Conservation (phyloP, 1,140 invertebrate genomes). For the Mylabris phalerata region DNA sequence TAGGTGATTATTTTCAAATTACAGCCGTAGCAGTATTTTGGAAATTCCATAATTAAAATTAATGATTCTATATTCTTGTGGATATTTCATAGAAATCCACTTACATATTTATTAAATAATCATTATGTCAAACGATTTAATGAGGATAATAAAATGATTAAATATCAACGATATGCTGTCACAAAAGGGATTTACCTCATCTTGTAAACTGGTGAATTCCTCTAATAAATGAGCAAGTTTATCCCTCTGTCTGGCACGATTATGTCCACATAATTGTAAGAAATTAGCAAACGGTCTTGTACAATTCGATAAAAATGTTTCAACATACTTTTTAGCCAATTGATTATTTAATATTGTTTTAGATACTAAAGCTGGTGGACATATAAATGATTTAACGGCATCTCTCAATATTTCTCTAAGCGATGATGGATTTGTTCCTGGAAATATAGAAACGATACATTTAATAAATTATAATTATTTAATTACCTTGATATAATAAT, state of each 20-base stretch:
- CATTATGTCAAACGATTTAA: too few species aligned
- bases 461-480: constrained; percentile 44
- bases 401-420: constrained; percentile 80
- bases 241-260: constrained; percentile 88
- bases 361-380: constrained; percentile 69
- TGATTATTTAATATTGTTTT: constrained; percentile 31
- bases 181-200: constrained; percentile 59
- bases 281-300: constrained; percentile 80
- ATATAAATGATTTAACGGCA: constrained; percentile 78
- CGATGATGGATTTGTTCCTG: constrained; percentile 47
- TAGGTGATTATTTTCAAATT: background rate
- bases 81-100: too few species aligned
- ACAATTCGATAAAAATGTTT: constrained; percentile 82
- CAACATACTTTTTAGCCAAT: constrained; percentile 74
- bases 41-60: too few species aligned
- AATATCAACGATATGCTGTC: too few species aligned
- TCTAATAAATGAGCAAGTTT: constrained; percentile 84
- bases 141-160: too few species aligned
- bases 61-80: too few species aligned
- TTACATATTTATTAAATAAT: too few species aligned
- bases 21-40: too few species aligned
- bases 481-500: constrained; percentile 60
- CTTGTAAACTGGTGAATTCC: constrained; percentile 86
- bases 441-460: constrained; percentile 37
- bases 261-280: constrained; percentile 90